phyloP scores from a whole-genome alignment of 23 tunicate species.

The Corella eumyota region DNA sequence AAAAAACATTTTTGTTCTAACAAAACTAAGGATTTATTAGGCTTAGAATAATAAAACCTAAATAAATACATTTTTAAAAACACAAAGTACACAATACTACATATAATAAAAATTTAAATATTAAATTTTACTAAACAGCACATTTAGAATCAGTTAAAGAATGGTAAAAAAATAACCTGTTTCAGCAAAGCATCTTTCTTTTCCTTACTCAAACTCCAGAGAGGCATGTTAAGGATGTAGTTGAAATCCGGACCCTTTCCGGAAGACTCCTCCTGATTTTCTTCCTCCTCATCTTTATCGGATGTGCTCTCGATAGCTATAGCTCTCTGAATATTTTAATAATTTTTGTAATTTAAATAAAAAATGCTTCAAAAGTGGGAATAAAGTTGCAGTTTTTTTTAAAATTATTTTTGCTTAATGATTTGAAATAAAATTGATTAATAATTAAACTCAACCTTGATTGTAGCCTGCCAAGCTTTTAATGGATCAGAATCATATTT shows the following conservation, averaged over 20 bases:
- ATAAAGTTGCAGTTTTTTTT: no score
- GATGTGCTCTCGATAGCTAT: neutral
- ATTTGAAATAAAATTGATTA: no score
- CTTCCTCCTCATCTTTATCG: slow-evolving; percentile 3
- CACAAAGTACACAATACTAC: neutral
- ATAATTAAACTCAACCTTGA: no score
- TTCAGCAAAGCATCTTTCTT: slow-evolving; percentile 75
- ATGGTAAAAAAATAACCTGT: slow-evolving; percentile 19
- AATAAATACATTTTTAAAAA: no score
- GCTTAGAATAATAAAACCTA: neutral
- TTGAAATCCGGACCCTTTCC: slow-evolving; percentile 79
- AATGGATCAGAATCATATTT: slow-evolving; percentile 94
- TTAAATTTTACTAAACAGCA: neutral
- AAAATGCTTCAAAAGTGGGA: no score
- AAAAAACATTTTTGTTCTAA: neutral
- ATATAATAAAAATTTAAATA: neutral
- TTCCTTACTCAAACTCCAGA: slow-evolving; percentile 88
- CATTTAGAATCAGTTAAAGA: neutral
- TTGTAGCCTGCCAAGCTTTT: slow-evolving; percentile 90
- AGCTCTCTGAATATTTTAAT: neutral
- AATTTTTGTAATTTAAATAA: neutral
- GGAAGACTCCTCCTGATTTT: slow-evolving; percentile 38
- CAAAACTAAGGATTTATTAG: neutral
- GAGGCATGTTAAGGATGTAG: slow-evolving; percentile 89
- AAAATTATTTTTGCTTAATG: no score